These are phyloP conservation scores for Laspeyria flexula DNA, from an alignment of 2,888 invertebrate species.

Conservation along the genomic window DNA sequence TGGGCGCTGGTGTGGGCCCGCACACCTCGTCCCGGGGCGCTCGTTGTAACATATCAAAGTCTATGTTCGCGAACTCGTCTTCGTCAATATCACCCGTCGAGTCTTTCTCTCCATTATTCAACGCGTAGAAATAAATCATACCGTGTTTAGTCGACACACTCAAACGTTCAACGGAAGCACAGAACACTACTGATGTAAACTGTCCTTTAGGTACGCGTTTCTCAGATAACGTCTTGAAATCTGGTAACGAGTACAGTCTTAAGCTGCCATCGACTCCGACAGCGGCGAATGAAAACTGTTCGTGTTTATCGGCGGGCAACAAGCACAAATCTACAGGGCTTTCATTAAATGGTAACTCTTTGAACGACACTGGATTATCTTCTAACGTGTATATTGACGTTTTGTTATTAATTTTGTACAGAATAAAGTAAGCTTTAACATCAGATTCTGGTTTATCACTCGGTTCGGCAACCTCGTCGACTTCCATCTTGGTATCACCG, in stretches of 20 bases:
- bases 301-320: conserved; percentile 84
- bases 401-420: conserved; percentile 73
- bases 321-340: conserved; percentile 90
- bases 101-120: conserved; percentile 90
- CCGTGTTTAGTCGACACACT: conserved; percentile 94
- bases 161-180: conserved; percentile 94
- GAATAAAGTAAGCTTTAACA: conserved; percentile 69
- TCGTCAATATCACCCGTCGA: conserved; percentile 91
- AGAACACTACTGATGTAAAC: conserved; percentile 94
- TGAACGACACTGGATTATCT: conserved; percentile 87
- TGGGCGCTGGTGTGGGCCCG: conserved; percentile 63
- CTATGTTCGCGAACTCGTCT: conserved; percentile 85
- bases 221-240: conserved; percentile 89
- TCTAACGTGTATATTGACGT: conserved; percentile 74
- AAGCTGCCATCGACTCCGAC: conserved; percentile 92
- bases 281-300: conserved; percentile 88
- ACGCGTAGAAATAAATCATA: conserved; percentile 92
- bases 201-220: conserved; percentile 89
- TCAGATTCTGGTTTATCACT: conserved; percentile 63
- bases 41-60: conserved; percentile 76
- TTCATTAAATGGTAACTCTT: conserved; percentile 88
- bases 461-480: conserved; percentile 66
- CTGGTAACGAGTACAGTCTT: conserved; percentile 89
- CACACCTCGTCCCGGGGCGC: conserved; percentile 70
- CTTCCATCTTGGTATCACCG: conserved; percentile 78